Percentiles rank a stretch among this genome's conserved stretches.
phyloP scores from a whole-genome alignment of 2,113 vertebrate genomes.

The Acrocephalus kingi region DNA sequence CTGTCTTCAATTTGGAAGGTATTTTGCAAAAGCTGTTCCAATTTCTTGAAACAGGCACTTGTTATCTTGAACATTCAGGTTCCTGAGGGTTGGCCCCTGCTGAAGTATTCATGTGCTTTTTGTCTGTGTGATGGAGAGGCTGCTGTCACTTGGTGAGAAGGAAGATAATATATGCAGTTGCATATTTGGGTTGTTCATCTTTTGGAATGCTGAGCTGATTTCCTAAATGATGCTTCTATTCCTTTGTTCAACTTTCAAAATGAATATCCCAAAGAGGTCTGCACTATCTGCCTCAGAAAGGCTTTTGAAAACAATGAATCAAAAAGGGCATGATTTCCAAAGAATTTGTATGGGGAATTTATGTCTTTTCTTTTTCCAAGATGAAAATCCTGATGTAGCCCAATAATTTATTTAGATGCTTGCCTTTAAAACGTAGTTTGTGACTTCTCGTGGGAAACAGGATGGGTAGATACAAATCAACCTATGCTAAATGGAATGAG shows the following conservation, averaged over 20 bases:
- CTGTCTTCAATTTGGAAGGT: neutral
- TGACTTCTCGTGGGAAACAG: constrained; percentile 13
- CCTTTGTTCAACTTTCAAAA: constrained; percentile 32
- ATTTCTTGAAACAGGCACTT: neutral
- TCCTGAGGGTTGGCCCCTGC: neutral
- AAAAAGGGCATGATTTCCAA: constrained; percentile 12
- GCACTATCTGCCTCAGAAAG: constrained; percentile 36
- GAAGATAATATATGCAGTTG: neutral
- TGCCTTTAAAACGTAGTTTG: constrained; percentile 7
- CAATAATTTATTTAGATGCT: constrained; percentile 15
- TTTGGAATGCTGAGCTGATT: neutral
- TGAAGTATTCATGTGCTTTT: neutral
- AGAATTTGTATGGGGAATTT: neutral
- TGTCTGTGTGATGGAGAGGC: constrained; percentile 13
- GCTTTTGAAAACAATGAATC: constrained; percentile 9
- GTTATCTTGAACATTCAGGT: neutral
- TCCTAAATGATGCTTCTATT: neutral
- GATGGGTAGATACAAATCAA: neutral
- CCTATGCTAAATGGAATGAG: neutral
- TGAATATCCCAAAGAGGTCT: constrained; percentile 7
- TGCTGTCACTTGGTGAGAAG: neutral
- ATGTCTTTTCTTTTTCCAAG: constrained; percentile 15
- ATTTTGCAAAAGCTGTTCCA: constrained; percentile 27
- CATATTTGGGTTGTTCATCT: constrained; percentile 17
- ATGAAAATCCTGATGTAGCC: constrained; percentile 2